Conservation (phyloP, 2,888 invertebrate species). For the Endomychus coccineus region DNA sequence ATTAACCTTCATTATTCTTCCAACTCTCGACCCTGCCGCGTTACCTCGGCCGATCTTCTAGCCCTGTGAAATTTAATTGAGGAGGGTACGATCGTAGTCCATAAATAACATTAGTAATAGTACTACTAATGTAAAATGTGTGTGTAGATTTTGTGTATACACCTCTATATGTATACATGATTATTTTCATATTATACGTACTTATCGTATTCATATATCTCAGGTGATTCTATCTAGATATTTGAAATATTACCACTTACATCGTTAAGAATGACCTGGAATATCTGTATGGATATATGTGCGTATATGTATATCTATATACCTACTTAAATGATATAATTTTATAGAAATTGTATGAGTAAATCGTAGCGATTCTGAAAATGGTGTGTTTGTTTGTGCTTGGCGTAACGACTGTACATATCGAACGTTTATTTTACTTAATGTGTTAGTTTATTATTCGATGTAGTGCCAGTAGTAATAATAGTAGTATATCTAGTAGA, state of each 20-base stretch:
- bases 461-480: constrained; percentile 16
- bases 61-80: constrained; percentile 38
- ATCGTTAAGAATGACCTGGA: too few relatives aligned
- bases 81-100: constrained; percentile 44
- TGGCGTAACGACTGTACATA: constrained; percentile 37
- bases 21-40: constrained; percentile 8
- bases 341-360: too few relatives aligned
- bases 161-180: too few relatives aligned
- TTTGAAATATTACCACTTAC: too few relatives aligned
- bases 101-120: constrained; percentile 29
- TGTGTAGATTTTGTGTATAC: constrained; percentile 26
- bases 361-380: constrained; percentile 33
- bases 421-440: constrained; percentile 24
- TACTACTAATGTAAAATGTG: constrained; percentile 34
- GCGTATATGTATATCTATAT: constrained; percentile 5
- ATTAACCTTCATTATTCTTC: constrained; percentile 8
- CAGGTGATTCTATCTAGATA: too few relatives aligned
- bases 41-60: constrained; percentile 39
- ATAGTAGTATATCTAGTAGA: too few relatives aligned
- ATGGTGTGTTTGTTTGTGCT: constrained; percentile 38
- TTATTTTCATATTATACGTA: too few relatives aligned
- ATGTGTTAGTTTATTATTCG: too few relatives aligned
- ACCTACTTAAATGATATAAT: constrained; percentile 23
- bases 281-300: too few relatives aligned
- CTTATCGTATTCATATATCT: too few relatives aligned